phyloP scores from a whole-genome alignment of 2,888 invertebrate genomes.

The Tetheella fluctuosa region DNA sequence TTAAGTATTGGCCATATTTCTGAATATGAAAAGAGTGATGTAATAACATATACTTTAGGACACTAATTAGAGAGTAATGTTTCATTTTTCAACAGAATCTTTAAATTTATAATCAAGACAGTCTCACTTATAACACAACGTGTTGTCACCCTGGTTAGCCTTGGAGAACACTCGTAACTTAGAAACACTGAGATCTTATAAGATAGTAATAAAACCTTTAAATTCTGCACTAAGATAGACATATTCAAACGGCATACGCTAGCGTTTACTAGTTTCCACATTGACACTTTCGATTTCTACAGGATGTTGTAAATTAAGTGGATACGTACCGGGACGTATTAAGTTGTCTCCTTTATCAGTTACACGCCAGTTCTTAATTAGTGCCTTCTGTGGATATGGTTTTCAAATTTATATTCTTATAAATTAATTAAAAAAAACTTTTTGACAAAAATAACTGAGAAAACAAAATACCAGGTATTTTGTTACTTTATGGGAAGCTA shows the following conservation, averaged over 20 bases:
- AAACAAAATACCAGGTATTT: too few species aligned
- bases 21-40: too few species aligned
- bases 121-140: neutral
- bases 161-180: neutral
- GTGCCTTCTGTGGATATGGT: slow-evolving; percentile 23
- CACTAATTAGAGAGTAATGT: too few species aligned
- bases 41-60: too few species aligned
- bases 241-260: slow-evolving; percentile 14
- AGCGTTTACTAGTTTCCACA: slow-evolving; percentile 21
- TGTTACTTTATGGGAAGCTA: too few species aligned
- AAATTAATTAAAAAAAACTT: too few species aligned
- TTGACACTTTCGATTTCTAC: slow-evolving; percentile 44
- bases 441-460: too few species aligned
- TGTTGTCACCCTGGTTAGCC: neutral
- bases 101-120: too few species aligned
- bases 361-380: slow-evolving; percentile 25
- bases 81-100: too few species aligned
- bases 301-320: slow-evolving; percentile 53
- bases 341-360: slow-evolving; percentile 37
- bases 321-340: slow-evolving; percentile 36
- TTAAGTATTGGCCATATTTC: too few species aligned
- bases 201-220: slow-evolving; percentile 5
- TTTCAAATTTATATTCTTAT: neutral
- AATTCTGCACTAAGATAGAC: slow-evolving; percentile 2
- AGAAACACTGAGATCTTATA: neutral